phyloP scores from a whole-genome alignment of 1,140 invertebrate species.

The Megalopta genalis region DNA sequence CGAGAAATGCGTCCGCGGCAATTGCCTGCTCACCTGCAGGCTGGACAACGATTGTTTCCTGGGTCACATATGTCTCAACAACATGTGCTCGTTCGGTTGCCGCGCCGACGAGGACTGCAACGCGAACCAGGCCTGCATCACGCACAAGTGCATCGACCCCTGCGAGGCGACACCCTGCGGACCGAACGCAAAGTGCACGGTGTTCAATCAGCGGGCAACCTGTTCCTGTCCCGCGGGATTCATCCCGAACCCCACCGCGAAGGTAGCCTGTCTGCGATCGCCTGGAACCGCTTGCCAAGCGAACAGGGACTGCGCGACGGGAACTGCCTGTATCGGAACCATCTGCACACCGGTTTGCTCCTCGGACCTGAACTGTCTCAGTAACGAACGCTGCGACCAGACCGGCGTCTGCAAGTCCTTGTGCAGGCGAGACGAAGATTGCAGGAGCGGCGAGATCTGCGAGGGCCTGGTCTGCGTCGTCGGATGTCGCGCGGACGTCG shows the following conservation, averaged over 20 bases:
- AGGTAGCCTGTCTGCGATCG: conserved; percentile 89
- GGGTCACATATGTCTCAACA: conserved; percentile 92
- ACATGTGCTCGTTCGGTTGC: conserved; percentile 92
- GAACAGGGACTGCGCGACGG: conserved; percentile 86
- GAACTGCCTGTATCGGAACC: conserved; percentile 86
- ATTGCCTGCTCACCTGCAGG: conserved; percentile 92
- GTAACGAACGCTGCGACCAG: conserved; percentile 89
- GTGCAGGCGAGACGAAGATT: conserved; percentile 89
- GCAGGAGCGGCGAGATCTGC: conserved; percentile 91
- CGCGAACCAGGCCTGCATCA: conserved; percentile 88
- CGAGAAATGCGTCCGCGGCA: conserved; percentile 91
- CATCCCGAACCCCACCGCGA: conserved; percentile 91
- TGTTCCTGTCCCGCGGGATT: conserved; percentile 89
- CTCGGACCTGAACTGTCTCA: conserved; percentile 86
- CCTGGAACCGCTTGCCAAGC: conserved; percentile 86
- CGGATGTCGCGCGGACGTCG: conserved; percentile 90
- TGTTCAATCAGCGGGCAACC: conserved; percentile 89
- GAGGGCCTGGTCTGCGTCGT: conserved; percentile 87
- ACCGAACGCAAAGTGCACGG: conserved; percentile 90
- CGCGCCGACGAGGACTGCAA: conserved; percentile 92
- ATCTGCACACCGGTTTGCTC: conserved; percentile 89
- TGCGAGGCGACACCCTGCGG: conserved; percentile 90
- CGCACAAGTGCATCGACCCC: conserved; percentile 90
- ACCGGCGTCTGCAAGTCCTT: conserved; percentile 84
- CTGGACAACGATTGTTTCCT: conserved; percentile 95